Evolutionary conservation across 2,797 vertebrate species (phyloP).

Genomic region (Hippoglossus hippoglossus): DNA sequence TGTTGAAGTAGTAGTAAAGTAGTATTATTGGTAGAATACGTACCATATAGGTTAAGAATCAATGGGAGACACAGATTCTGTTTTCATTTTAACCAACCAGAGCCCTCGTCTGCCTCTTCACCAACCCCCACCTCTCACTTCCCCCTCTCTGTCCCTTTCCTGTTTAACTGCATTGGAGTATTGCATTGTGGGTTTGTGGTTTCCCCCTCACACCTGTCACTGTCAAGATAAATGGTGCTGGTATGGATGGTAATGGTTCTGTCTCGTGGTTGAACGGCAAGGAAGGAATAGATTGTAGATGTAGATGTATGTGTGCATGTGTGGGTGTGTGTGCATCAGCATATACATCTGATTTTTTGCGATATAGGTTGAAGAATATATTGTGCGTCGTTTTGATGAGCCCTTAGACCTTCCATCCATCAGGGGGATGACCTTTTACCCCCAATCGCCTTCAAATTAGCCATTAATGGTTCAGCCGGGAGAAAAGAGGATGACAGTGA

Average conservation of each 20-base stretch:
- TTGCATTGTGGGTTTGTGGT: slow-evolving; percentile 65
- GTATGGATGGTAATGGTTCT: slow-evolving; percentile 61
- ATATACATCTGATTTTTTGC: slow-evolving; percentile 28
- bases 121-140: slow-evolving; percentile 31
- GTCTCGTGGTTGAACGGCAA: slow-evolving; percentile 48
- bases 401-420: slow-evolving; percentile 75
- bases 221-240: slow-evolving; percentile 65
- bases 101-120: neutral
- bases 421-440: slow-evolving; percentile 78
- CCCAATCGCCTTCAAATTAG: slow-evolving; percentile 77
- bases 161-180: slow-evolving; percentile 55
- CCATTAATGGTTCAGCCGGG: slow-evolving; percentile 73
- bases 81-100: slow-evolving; percentile 11
- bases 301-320: neutral
- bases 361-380: slow-evolving; percentile 43
- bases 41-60: neutral
- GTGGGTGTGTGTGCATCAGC: slow-evolving; percentile 4
- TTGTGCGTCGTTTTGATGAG: slow-evolving; percentile 53
- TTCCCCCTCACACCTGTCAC: slow-evolving; percentile 69
- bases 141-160: slow-evolving; percentile 46
- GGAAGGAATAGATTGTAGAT: slow-evolving; percentile 9
- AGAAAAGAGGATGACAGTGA: slow-evolving; percentile 52
- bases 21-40: neutral
- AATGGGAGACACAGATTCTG: neutral
- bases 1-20: neutral